A percentile compares a stretch with the other conserved stretches of the same genome.
Evolutionary conservation across 2,888 invertebrate genomes (phyloP).

Genomic region (Branchellion lobata): DNA sequence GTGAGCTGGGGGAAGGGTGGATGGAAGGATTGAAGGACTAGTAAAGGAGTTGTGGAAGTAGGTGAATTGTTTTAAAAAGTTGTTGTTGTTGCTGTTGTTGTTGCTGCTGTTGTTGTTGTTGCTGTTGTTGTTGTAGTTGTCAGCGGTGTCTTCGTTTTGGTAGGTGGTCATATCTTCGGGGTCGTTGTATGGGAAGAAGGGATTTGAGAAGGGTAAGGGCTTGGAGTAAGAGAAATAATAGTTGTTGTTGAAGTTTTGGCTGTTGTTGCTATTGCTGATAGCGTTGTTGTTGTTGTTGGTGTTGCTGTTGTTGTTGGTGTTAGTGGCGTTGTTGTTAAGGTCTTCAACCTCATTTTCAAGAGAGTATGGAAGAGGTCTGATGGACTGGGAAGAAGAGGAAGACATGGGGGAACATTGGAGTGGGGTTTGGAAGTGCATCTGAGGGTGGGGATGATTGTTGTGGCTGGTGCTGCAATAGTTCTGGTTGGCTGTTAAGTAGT

Average conservation of each 20-base stretch:
- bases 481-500: not conserved
- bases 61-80: not conserved
- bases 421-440: not conserved
- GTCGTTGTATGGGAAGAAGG: conserved; percentile 13
- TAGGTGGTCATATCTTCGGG: not conserved
- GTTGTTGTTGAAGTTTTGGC: not conserved
- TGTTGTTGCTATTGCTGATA: conserved; percentile 28
- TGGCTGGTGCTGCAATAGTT: not conserved
- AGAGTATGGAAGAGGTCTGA: not conserved
- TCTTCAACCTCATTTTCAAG: not conserved
- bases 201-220: not conserved
- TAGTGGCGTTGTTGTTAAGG: not conserved
- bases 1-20: not conserved
- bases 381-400: conserved; percentile 12
- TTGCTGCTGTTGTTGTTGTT: not conserved
- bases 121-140: not conserved
- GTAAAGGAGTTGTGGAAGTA: not conserved
- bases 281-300: conserved; percentile 25
- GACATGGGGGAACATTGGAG: conserved; percentile 11
- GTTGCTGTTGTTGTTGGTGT: conserved; percentile 6
- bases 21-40: not conserved
- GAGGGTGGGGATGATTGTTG: not conserved
- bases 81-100: conserved; percentile 9
- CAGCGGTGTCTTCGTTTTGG: too few species aligned
- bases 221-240: not conserved